phyloP scores from a whole-genome alignment of 2,888 invertebrate species.

The Sinotaia quadrata region DNA sequence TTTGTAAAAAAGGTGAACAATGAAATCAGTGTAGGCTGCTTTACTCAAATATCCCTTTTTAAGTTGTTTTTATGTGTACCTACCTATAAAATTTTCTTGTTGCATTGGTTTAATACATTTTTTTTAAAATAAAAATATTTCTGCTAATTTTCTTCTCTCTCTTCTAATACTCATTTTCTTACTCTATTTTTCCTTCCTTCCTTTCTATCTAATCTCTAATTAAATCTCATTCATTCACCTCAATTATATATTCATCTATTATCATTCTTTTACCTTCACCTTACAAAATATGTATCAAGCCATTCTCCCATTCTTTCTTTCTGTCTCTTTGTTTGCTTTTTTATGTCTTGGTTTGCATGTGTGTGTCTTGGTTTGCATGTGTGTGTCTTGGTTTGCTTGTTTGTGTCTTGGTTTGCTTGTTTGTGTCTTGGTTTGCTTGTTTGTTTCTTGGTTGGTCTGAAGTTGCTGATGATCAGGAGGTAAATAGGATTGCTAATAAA shows the following conservation, averaged over 20 bases:
- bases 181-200: not conserved
- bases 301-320: not conserved
- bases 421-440: not conserved
- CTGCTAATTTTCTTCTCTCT: not conserved
- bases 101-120: too few relatives aligned
- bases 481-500: too few relatives aligned
- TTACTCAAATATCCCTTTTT: too few relatives aligned
- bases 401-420: not conserved
- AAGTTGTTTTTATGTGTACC: too few relatives aligned
- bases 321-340: not conserved
- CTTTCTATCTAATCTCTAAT: constrained; percentile 3
- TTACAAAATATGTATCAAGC: not conserved
- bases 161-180: not conserved
- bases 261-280: not conserved
- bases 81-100: too few relatives aligned
- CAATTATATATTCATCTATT: too few relatives aligned
- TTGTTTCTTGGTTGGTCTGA: not conserved
- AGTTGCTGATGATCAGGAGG: too few relatives aligned
- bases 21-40: too few relatives aligned
- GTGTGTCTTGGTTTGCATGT: not conserved
- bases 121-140: not conserved
- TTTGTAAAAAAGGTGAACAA: too few relatives aligned
- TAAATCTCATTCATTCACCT: too few relatives aligned
- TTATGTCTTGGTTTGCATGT: not conserved
- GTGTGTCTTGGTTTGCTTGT: too few relatives aligned